Evolutionary conservation across 2,113 vertebrate species (phyloP).

Genomic region (Sinocyclocheilus anshuiensis): DNA sequence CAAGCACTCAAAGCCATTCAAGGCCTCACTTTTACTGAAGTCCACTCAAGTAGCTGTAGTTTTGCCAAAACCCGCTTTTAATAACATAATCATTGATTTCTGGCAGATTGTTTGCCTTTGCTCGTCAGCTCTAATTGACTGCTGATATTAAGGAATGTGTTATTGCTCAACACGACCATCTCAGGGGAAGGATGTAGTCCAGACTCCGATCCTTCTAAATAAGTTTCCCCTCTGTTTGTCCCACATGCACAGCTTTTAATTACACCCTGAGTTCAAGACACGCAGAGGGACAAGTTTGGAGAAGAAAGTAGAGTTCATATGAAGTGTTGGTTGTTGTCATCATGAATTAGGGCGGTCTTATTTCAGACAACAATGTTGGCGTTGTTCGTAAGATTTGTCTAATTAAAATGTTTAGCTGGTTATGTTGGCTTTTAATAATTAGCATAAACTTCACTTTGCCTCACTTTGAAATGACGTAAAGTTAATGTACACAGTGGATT

Average conservation of each 20-base stretch:
- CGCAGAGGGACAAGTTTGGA: conserved; percentile 31
- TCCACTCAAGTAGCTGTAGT: conserved; percentile 43
- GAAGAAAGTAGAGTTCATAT: conserved; percentile 6
- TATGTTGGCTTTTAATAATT: neutral
- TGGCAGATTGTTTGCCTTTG: conserved; percentile 66
- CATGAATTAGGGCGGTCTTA: neutral
- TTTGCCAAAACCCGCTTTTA: conserved; percentile 57
- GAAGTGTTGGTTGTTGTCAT: conserved; percentile 3
- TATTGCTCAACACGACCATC: conserved; percentile 57
- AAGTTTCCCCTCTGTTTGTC: conserved; percentile 49
- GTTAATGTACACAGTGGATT: neutral
- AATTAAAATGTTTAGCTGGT: conserved; percentile 14
- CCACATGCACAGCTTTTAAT: conserved; percentile 68
- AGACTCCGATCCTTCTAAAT: conserved; percentile 64
- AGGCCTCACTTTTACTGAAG: conserved; percentile 61
- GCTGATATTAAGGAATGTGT: conserved; percentile 68
- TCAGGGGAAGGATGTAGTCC: conserved; percentile 57
- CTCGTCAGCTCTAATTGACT: conserved; percentile 65
- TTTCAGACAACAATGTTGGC: neutral
- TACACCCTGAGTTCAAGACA: conserved; percentile 60
- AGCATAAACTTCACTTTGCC: neutral
- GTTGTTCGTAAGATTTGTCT: neutral
- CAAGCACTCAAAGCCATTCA: conserved; percentile 32
- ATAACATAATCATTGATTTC: conserved; percentile 70
- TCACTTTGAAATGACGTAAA: neutral